Evolutionary conservation across 2,797 vertebrate genomes (phyloP), one percentile per base, ranked within the genome.

Genomic region (Parambassis ranga): DNA sequence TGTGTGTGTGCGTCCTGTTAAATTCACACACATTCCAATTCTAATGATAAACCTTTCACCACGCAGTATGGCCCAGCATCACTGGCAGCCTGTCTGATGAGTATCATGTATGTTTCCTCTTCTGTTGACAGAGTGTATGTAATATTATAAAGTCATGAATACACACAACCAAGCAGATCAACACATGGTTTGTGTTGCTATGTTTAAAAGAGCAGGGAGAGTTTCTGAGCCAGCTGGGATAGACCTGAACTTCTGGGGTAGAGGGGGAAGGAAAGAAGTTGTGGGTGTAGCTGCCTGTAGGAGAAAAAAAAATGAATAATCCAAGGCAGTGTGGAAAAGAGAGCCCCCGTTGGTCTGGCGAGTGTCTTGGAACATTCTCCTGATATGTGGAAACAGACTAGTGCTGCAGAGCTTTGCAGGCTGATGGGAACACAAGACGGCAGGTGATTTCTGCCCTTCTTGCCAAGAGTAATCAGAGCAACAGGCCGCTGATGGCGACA

Each of bases 341-440:
- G 72, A 88, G 73, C 75, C 75, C 78, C 74, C 38, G 78, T 80
- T 73, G 75, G 81, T 80, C 85, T 92, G 86, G 83, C 77, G 60
- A 74, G 58, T 62, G 48, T 69, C 61, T 77, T 77, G 91, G 89
- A 91, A 91, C 81, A 82, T 89, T 89, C 63, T 84, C 77, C 78
- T 64, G 56, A 84, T 83, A 53, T 83, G 83, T 89, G 83, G 80
- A 88, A 90, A 86, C 66, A 71, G 60, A 80, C 65, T 41, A 52
- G 46, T 22, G 14, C 19, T 36, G 69, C 58, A 71, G 75, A 28
- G 47, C 73, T 74, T 75, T 36, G 27, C 39, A 2, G 59, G 75
- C 58, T 82, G 77, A 87, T 81, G 82, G 82, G 81, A 92, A 88
- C 76, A 75, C 63, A 81, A 82, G 71, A 67, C 69, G 46, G 79